These are phyloP conservation scores for Paramacrobiotus metropolitanus DNA, from an alignment of 1,140 invertebrate species.

Conservation along the genomic window DNA sequence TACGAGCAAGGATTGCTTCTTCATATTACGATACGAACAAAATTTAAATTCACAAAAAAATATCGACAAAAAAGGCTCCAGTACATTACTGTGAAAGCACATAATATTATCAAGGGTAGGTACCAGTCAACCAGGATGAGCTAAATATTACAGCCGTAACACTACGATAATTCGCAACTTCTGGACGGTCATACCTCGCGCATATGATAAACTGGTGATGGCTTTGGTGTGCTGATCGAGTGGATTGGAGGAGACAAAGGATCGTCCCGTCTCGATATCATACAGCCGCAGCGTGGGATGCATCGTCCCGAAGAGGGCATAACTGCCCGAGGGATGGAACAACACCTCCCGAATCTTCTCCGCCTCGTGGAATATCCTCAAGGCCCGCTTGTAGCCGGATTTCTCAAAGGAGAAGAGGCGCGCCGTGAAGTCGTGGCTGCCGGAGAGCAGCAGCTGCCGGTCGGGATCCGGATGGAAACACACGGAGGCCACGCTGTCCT, in stretches of 20 bases:
- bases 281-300: conserved; percentile 74
- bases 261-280: conserved; percentile 81
- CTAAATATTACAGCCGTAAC: too few relatives aligned
- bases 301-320: conserved; percentile 68
- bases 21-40: too few relatives aligned
- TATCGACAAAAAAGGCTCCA: too few relatives aligned
- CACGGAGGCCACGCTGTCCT: background rate
- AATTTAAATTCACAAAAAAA: too few relatives aligned
- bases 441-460: conserved; percentile 65
- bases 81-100: too few relatives aligned
- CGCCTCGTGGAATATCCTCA: conserved; percentile 39
- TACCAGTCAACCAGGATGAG: too few relatives aligned
- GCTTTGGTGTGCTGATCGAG: too few relatives aligned
- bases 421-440: conserved; percentile 71
- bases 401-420: conserved; percentile 44
- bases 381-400: conserved; percentile 2
- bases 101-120: too few relatives aligned
- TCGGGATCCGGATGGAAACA: conserved; percentile 1
- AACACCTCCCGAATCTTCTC: conserved; percentile 62
- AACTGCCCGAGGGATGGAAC: conserved; percentile 87
- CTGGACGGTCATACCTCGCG: too few relatives aligned
- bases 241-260: conserved; percentile 72
- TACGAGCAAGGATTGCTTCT: too few relatives aligned
- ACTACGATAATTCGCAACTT: too few relatives aligned
- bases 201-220: too few relatives aligned